Percentiles rank a stretch among this genome's conserved stretches.
These are phyloP conservation scores for Philopotamus ludificatus DNA, from an alignment of 1,140 invertebrate species.

Conservation along the genomic window DNA sequence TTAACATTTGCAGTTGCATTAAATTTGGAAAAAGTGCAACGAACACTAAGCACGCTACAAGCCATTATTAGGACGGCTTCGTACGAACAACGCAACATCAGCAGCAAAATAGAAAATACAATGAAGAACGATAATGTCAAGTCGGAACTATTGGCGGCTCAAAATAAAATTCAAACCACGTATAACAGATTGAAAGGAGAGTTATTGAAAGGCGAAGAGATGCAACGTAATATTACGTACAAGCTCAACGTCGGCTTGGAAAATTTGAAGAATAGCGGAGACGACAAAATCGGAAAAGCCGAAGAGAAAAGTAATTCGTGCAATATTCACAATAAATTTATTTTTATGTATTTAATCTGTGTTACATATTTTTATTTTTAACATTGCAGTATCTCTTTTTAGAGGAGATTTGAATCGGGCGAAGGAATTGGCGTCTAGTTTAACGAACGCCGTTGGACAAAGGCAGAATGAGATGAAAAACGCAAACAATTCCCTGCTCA, in stretches of 20 bases:
- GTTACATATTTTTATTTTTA: not conserved
- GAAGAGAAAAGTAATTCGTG: conserved; percentile 49
- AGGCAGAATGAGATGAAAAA: conserved; percentile 59
- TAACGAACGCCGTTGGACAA: conserved; percentile 55
- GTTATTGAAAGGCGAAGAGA: conserved; percentile 54
- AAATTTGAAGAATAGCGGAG: conserved; percentile 51
- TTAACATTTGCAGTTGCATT: no score
- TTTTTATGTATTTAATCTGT: not conserved
- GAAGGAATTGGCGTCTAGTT: conserved; percentile 56
- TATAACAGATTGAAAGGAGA: conserved; percentile 56
- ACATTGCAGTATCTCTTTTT: conserved; percentile 56
- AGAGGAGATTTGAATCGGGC: conserved; percentile 58
- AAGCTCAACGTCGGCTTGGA: conserved; percentile 49
- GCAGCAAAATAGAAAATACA: conserved; percentile 37
- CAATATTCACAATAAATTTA: not conserved
- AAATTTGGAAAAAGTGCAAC: conserved; percentile 47
- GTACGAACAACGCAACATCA: conserved; percentile 48
- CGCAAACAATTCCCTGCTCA: conserved; percentile 61
- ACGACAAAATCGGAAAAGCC: conserved; percentile 50
- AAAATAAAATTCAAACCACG: conserved; percentile 48
- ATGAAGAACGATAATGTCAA: conserved; percentile 43
- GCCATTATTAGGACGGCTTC: conserved; percentile 48
- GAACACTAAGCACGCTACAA: conserved; percentile 46
- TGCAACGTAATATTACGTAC: conserved; percentile 51
- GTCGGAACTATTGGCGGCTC: conserved; percentile 41